A percentile compares a stretch with the other conserved stretches of the same genome.
Evolutionary conservation across 2,888 invertebrate species (phyloP).

Genomic region (Drosophila ezoana): DNA sequence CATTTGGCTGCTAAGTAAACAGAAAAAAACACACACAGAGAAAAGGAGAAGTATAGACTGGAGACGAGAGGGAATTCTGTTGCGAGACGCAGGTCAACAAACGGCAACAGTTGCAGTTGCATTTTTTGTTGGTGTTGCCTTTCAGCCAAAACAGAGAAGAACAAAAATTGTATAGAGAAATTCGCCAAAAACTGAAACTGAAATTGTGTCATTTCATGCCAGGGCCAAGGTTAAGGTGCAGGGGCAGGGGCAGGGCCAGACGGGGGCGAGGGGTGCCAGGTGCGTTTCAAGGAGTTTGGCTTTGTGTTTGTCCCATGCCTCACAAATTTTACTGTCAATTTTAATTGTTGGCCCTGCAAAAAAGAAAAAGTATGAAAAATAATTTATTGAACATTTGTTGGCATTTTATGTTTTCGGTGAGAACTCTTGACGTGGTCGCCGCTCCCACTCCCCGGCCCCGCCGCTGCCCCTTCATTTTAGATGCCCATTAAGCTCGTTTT

Average conservation of each 20-base stretch:
- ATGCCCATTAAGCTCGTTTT: conserved; percentile 73
- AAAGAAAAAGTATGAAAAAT: conserved; percentile 22
- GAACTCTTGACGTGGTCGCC: conserved; percentile 71
- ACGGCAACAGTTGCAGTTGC: conserved; percentile 48
- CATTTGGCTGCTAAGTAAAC: conserved; percentile 77
- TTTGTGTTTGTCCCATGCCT: conserved; percentile 34
- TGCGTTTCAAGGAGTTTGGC: conserved; percentile 43
- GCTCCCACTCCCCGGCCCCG: conserved; percentile 9
- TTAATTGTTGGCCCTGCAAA: conserved; percentile 66
- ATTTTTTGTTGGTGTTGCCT: conserved; percentile 69
- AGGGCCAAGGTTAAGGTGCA: conserved; percentile 32
- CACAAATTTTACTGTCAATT: conserved; percentile 58
- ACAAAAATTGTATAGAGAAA: conserved; percentile 22
- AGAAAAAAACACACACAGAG: conserved; percentile 37
- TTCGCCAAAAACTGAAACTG: conserved; percentile 71
- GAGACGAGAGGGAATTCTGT: conserved; percentile 7
- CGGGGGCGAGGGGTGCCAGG: background rate
- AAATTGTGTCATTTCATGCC: conserved; percentile 84
- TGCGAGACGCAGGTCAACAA: conserved; percentile 63
- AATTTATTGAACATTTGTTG: conserved; percentile 64
- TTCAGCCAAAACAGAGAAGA: conserved; percentile 48
- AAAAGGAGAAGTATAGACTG: background rate
- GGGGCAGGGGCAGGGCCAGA: conserved; percentile 5
- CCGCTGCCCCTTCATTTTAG: conserved; percentile 8
- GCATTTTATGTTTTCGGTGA: conserved; percentile 59